Conservation (phyloP, 1,140 invertebrate species). For the Meloidogyne exigua region DNA sequence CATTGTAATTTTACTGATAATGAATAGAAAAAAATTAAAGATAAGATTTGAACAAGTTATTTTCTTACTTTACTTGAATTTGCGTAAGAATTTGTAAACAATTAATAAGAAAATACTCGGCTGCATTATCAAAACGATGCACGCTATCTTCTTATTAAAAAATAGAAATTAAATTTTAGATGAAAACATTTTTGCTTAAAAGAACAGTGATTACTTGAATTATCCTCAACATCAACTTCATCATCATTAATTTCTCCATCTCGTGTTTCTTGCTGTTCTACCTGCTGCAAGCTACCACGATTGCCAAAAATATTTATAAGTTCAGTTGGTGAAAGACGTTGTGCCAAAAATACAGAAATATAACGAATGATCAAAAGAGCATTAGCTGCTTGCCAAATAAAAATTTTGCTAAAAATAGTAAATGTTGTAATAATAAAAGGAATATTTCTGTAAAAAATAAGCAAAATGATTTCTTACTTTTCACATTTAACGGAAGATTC, state of each 20-base stretch:
- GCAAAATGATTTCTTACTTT: constrained; percentile 69
- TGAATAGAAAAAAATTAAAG: constrained; percentile 45
- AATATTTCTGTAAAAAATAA: no score
- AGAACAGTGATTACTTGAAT: constrained; percentile 12
- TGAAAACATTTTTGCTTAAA: constrained; percentile 7
- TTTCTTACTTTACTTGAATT: constrained; percentile 71
- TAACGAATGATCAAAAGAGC: constrained; percentile 84
- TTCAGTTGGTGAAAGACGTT: constrained; percentile 68
- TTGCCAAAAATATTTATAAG: constrained; percentile 51
- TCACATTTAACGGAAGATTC: constrained; percentile 79
- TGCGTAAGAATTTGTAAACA: constrained; percentile 76
- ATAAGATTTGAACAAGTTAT: background rate
- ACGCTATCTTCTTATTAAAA: constrained; percentile 21
- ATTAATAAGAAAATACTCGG: constrained; percentile 67
- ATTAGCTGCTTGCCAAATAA: constrained; percentile 91
- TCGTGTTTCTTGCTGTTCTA: constrained; percentile 16
- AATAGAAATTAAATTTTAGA: constrained; percentile 24
- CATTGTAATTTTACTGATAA: constrained; percentile 82
- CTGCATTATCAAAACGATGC: constrained; percentile 12
- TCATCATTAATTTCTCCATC: constrained; percentile 28
- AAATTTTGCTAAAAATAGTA: constrained; percentile 75
- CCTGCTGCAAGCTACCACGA: constrained; percentile 10
- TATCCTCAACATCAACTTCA: background rate
- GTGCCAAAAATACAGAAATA: constrained; percentile 82
- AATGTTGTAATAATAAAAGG: background rate